phyloP scores from a whole-genome alignment of 2,797 vertebrate species.

The Parambassis ranga region DNA sequence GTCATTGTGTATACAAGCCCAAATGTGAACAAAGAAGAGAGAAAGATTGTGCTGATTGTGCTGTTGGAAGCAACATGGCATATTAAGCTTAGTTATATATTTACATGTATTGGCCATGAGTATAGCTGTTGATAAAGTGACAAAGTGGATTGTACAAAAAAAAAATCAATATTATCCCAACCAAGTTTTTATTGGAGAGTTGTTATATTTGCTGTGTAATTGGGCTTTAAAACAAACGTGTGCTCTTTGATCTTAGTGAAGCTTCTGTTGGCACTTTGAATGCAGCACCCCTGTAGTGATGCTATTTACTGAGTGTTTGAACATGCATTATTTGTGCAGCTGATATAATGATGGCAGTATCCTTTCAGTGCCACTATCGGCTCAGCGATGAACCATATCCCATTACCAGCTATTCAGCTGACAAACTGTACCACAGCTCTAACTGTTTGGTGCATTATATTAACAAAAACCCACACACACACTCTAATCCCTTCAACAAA shows the following conservation, averaged over 20 bases:
- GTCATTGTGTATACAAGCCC: background rate
- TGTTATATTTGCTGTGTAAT: slow-evolving; percentile 42
- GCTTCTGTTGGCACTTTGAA: slow-evolving; percentile 27
- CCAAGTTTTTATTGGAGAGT: slow-evolving; percentile 23
- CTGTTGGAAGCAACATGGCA: slow-evolving; percentile 23
- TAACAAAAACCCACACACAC: background rate
- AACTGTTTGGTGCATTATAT: too few relatives aligned
- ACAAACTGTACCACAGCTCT: too few relatives aligned
- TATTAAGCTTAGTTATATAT: slow-evolving; percentile 34
- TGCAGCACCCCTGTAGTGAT: slow-evolving; percentile 23
- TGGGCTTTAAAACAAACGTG: slow-evolving; percentile 43
- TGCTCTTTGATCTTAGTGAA: slow-evolving; percentile 49
- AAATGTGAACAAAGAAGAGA: slow-evolving; percentile 31
- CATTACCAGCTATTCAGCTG: slow-evolving; percentile 13
- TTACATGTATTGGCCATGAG: too few relatives aligned
- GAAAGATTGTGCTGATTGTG: background rate
- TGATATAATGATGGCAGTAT: slow-evolving; percentile 26
- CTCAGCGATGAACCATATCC: slow-evolving; percentile 19
- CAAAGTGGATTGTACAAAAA: background rate
- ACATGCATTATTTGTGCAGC: slow-evolving; percentile 51
- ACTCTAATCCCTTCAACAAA: slow-evolving; percentile 15
- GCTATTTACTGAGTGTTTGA: slow-evolving; percentile 46
- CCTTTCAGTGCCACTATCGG: slow-evolving; percentile 12
- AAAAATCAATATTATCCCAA: too few relatives aligned
- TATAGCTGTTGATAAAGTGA: background rate